Evolutionary conservation across 1,140 invertebrate species (phyloP).

Genomic region (Adoxophyes honmai): DNA sequence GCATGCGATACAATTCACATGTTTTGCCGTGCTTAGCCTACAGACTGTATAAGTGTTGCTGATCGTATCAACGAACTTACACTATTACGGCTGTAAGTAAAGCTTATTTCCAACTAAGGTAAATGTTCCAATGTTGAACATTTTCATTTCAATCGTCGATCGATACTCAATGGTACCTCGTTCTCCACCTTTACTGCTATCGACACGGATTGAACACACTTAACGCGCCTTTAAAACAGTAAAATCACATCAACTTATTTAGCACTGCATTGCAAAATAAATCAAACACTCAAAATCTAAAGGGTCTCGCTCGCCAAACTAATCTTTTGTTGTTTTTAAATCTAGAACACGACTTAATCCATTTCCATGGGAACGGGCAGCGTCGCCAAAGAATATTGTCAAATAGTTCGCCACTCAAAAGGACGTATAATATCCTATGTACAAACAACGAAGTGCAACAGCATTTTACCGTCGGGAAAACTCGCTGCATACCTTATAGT

Average conservation of each 20-base stretch:
- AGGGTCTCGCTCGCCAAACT: neutral
- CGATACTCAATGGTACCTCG: too few relatives aligned
- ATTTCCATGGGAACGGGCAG: slow-evolving; percentile 57
- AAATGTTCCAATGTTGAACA: too few relatives aligned
- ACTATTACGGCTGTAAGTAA: too few relatives aligned
- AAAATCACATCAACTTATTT: neutral
- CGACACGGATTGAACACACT: too few relatives aligned
- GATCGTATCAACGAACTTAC: too few relatives aligned
- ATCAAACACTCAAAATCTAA: neutral
- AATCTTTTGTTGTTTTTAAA: slow-evolving; percentile 19
- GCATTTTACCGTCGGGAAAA: slow-evolving; percentile 23
- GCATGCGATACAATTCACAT: too few relatives aligned
- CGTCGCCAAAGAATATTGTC: slow-evolving; percentile 46
- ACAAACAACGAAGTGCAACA: slow-evolving; percentile 52
- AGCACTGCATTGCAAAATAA: neutral
- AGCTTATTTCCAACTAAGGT: too few relatives aligned
- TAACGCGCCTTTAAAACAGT: too few relatives aligned
- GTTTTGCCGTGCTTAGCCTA: too few relatives aligned
- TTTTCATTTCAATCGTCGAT: too few relatives aligned
- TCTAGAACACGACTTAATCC: slow-evolving; percentile 49
- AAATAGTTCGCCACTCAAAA: slow-evolving; percentile 55
- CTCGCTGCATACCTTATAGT: neutral
- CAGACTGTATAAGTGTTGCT: too few relatives aligned
- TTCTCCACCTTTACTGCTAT: too few relatives aligned
- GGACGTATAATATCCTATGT: slow-evolving; percentile 57